Percentiles rank a stretch among this genome's conserved stretches.
phyloP scores from a whole-genome alignment of 2,888 invertebrate species.

The Heliconius aoede region DNA sequence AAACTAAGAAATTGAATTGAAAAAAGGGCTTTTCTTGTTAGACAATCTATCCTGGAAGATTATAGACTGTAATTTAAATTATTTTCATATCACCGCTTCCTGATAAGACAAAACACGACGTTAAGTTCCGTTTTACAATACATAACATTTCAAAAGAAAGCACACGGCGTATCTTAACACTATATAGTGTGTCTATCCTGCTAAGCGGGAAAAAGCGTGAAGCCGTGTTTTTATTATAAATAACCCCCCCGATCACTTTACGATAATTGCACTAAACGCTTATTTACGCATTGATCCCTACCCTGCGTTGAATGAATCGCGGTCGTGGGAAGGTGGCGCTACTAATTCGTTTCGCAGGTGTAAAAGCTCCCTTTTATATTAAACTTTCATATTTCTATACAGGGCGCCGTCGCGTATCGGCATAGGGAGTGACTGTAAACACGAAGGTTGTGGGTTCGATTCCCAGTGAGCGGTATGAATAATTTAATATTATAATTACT shows the following conservation, averaged over 20 bases:
- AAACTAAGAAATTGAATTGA: no score
- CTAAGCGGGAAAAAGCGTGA: slow-evolving; percentile 1
- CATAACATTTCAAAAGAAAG: neutral
- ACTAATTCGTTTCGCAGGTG: slow-evolving; percentile 44
- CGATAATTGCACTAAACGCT: slow-evolving; percentile 33
- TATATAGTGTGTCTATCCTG: neutral
- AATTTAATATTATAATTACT: no score
- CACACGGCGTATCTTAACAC: neutral
- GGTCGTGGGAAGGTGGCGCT: slow-evolving; percentile 32
- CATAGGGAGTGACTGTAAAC: neutral
- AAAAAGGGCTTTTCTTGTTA: no score
- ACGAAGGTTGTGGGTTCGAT: neutral
- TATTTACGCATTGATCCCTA: slow-evolving; percentile 29
- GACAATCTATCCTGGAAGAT: no score
- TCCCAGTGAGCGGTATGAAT: no score
- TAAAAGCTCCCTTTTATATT: neutral
- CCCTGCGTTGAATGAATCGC: neutral
- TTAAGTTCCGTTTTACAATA: no score
- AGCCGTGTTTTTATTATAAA: neutral
- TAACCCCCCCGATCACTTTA: slow-evolving; percentile 21
- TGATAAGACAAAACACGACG: no score
- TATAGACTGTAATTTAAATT: no score
- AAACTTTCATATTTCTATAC: neutral
- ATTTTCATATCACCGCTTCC: no score
- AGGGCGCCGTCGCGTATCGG: fast-evolving